Conservation (phyloP, 2,888 invertebrate species). For the Melanchra persicariae region DNA sequence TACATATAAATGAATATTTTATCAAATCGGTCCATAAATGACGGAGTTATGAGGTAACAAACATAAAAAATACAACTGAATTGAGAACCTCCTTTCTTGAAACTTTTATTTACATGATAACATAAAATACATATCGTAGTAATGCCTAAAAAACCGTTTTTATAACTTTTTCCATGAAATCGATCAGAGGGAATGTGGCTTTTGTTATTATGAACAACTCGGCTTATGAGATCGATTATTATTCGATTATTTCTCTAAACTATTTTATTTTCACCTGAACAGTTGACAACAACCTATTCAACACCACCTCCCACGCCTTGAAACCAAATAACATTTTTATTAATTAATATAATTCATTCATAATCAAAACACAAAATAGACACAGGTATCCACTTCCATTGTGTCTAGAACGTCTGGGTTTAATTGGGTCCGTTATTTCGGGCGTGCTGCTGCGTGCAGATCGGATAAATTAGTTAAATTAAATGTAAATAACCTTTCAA, state of each 20-base stretch:
- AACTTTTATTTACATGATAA: no score
- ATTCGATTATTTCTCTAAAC: neutral
- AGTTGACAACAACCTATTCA: neutral
- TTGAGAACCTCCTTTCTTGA: no score
- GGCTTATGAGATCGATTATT: neutral
- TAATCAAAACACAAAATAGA: conserved; percentile 1
- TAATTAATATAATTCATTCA: neutral
- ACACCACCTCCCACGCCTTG: neutral
- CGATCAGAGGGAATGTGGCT: conserved; percentile 1
- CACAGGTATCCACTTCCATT: neutral
- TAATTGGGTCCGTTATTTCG: conserved; percentile 5
- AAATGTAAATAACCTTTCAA: conserved; percentile 3
- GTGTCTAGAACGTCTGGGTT: neutral
- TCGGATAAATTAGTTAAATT: neutral
- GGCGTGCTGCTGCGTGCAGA: neutral
- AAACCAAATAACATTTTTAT: neutral
- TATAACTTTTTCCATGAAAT: conserved; percentile 5
- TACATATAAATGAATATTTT: no score
- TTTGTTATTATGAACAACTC: neutral
- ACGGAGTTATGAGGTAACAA: no score
- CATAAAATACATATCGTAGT: no score
- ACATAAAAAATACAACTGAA: no score
- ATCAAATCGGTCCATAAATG: no score
- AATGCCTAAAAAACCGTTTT: no score
- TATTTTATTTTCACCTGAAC: neutral